A percentile compares a stretch with the other conserved stretches of the same genome.
Evolutionary conservation across 2,888 invertebrate species (phyloP).

Genomic region (Heliconius ethilla): DNA sequence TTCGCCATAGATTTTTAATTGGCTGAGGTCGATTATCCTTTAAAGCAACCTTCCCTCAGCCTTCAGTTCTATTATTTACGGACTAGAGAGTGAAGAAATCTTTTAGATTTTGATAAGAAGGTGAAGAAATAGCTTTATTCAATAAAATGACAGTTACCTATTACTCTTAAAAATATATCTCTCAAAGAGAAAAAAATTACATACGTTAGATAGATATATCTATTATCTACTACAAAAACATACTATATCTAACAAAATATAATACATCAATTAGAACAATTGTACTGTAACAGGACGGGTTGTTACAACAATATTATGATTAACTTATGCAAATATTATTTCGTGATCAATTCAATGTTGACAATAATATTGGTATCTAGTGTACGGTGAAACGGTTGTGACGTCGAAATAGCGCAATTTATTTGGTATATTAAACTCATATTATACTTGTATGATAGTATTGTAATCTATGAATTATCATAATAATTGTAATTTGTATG

Average conservation of each 20-base stretch:
- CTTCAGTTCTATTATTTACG: too few relatives aligned
- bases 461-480: slow-evolving; percentile 35
- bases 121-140: too few relatives aligned
- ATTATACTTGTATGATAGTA: slow-evolving; percentile 25
- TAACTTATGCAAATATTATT: slow-evolving; percentile 68
- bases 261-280: slow-evolving; percentile 49
- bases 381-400: slow-evolving; percentile 48
- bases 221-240: not conserved
- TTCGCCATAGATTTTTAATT: slow-evolving; percentile 7
- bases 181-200: too few relatives aligned
- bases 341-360: slow-evolving; percentile 59
- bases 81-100: too few relatives aligned
- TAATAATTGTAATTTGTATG: slow-evolving; percentile 25
- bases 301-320: slow-evolving; percentile 61
- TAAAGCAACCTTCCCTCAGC: not conserved
- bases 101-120: too few relatives aligned
- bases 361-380: slow-evolving; percentile 54
- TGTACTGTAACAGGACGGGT: slow-evolving; percentile 48
- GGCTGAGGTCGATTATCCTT: not conserved
- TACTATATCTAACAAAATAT: not conserved
- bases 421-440: slow-evolving; percentile 44
- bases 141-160: too few relatives aligned
- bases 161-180: too few relatives aligned
- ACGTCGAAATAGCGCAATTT: slow-evolving; percentile 48
- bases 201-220: not conserved